Conservation (phyloP, 2,797 vertebrate genomes). For the Podarcis lilfordi region DNA sequence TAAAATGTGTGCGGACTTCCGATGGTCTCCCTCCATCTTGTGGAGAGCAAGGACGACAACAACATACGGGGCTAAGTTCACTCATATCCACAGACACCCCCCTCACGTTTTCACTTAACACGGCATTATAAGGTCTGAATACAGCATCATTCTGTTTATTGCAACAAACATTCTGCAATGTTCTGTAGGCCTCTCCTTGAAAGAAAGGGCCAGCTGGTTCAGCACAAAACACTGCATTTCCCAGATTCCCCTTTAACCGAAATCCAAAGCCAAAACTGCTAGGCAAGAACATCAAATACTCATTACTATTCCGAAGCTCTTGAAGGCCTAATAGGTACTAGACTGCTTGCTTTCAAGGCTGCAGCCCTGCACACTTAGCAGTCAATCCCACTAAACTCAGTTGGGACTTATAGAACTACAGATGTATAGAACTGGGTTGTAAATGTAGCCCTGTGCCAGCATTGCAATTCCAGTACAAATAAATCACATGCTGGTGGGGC, state of each 20-base stretch:
- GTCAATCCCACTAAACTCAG: neutral
- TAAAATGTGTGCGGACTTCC: no score
- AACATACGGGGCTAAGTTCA: no score
- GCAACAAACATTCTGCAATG: slow-evolving; percentile 64
- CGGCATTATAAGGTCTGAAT: slow-evolving; percentile 46
- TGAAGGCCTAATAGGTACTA: neutral
- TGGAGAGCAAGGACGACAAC: no score
- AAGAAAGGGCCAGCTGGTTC: slow-evolving; percentile 26
- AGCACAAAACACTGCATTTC: slow-evolving; percentile 56
- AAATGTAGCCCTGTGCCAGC: neutral
- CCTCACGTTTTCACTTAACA: no score
- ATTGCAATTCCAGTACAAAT: no score
- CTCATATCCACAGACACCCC: no score
- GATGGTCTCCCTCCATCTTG: no score
- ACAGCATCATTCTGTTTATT: slow-evolving; percentile 66
- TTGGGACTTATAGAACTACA: neutral
- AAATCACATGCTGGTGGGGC: neutral
- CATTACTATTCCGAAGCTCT: no score
- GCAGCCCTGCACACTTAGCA: neutral
- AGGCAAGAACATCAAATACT: slow-evolving; percentile 39
- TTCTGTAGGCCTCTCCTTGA: slow-evolving; percentile 20
- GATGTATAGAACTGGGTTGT: no score
- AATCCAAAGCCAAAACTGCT: slow-evolving; percentile 6
- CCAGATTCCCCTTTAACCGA: slow-evolving; percentile 41
- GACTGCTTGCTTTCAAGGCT: neutral